Percentiles rank a stretch among this genome's conserved stretches.
Conservation (phyloP, 2,888 invertebrate genomes). For the Conistra vaccinii region DNA sequence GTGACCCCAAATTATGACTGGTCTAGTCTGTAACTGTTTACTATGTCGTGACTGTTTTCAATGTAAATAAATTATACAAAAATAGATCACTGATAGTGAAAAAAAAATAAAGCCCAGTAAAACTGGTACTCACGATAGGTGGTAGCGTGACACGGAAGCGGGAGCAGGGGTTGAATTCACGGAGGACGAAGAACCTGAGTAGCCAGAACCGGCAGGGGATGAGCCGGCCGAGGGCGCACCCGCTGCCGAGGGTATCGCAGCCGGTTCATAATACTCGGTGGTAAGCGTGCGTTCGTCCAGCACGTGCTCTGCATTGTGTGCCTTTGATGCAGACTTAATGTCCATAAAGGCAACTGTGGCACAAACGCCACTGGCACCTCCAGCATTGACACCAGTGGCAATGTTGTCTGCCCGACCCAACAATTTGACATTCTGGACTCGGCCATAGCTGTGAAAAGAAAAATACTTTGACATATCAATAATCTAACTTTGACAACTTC, state of each 20-base stretch:
- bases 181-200: slow-evolving; percentile 92
- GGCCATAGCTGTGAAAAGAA: slow-evolving; percentile 96
- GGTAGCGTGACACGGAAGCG: slow-evolving; percentile 85
- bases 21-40: neutral
- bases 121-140: slow-evolving; percentile 85
- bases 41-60: neutral
- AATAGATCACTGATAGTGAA: slow-evolving; percentile 52
- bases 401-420: slow-evolving; percentile 92
- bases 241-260: slow-evolving; percentile 92
- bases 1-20: neutral
- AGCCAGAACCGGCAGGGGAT: slow-evolving; percentile 91
- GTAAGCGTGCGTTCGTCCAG: slow-evolving; percentile 96
- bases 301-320: slow-evolving; percentile 97
- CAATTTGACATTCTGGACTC: slow-evolving; percentile 99
- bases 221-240: slow-evolving; percentile 90
- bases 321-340: slow-evolving; percentile 98
- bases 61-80: slow-evolving; percentile 27
- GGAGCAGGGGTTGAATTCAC: slow-evolving; percentile 88
- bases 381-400: slow-evolving; percentile 88
- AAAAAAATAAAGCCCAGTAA: slow-evolving; percentile 64
- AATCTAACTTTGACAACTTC: slow-evolving; percentile 60
- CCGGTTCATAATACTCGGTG: slow-evolving; percentile 97
- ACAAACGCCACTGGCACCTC: slow-evolving; percentile 92
- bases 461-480: slow-evolving; percentile 69
- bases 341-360: slow-evolving; percentile 99